Base-by-base conservation (phyloP, 2,888 invertebrate species). In the Troides helena region DNA sequence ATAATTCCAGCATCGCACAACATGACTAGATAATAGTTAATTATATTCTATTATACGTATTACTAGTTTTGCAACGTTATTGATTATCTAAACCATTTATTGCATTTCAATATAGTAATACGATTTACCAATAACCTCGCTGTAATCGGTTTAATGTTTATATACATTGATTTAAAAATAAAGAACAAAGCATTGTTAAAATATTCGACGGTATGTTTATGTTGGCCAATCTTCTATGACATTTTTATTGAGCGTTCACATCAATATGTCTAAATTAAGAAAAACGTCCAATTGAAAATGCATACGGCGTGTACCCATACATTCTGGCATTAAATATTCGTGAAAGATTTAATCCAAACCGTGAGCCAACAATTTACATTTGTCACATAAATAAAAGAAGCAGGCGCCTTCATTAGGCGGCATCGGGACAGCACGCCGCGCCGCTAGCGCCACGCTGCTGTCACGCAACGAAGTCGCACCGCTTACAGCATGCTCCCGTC, bases 381-480 rank as follows among this genome's bases (percentile, higher is more conserved):
- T 87, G 87, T 88, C 88, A 85, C 86, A 87, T 90, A 89, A 89
- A 90, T 89, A 89, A 88, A 88, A 87, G 87, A 84, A 86, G 85
- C 87, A 83, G 85, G 84, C 79, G 82, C 77, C 81, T 88, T 90
- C 89, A 89, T 89, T 90, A 89, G 87, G 84, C 82, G 82, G 81
- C 81, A 81, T 77, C 74, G 77, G 77, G 79, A 74, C 76, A 73
- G 77, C 79, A 75, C 76, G 77, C 72, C 65, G 71, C 67, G 62
- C 17, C 30, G 62, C 39, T 70, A 62, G 69, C 50, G 72, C 56
- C 65, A 65, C 71, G 78, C 81, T 80, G 81, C 81, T 79, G 81
- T 79, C 79, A 81, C 81, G 78, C 79, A 76, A 77, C 61, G 36
- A 21, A 21, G 60, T 56, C 65, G 21, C 23, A 25, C 8, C 60